Base-by-base conservation (phyloP, 2,888 invertebrate genomes). In the Drosophila ustulata region DNA sequence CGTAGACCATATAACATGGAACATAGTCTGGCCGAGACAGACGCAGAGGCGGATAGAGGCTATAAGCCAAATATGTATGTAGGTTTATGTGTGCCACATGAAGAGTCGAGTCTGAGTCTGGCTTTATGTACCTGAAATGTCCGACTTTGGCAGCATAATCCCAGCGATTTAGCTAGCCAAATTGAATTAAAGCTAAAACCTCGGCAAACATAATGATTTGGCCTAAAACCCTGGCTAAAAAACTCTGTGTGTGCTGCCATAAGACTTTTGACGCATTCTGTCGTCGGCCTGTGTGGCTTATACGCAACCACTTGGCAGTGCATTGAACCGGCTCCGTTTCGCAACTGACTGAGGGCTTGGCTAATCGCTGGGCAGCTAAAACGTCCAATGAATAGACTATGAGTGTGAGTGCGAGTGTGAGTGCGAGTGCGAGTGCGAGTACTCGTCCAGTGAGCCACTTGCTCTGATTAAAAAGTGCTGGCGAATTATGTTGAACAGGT, bases 151-250 rank as follows among this genome's bases (percentile, higher is more conserved):
- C 9, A 32, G 43, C 11, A 63, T 86, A 86, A 83, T 86, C 84
- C 75, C 70, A 53, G 70, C 78, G 79, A 74, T 83, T 81, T 83
- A 81, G 68, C 71, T 72, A 71, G 75, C 80, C 87, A 83, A 83
- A 83, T 83, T 83, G 87, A 83, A 83, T 83, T 87, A 83, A 66
- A 86, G 83, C 81, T 71, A 39, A 82, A 87, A 75, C 75, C 84
- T 69, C 72, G 61, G 72, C 77, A 26, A 57, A 58, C 64, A 70
- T 66, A 80, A 65, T 75, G 82, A 82, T 82, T 84, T 77, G 80
- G 78, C 66, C 67, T 71, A 70, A 71, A 81, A 79, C 81, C 63
- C 23, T 49, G 47, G 52, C 70, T 65, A 30, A 46, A 67, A 70
- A 70, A 56, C 41, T 80, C 66, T 18, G 18, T 80, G 71, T 69